Evolutionary conservation across 2,888 invertebrate genomes (phyloP), one percentile per base, ranked within the genome.

Genomic region (Ectobius pallidus): DNA sequence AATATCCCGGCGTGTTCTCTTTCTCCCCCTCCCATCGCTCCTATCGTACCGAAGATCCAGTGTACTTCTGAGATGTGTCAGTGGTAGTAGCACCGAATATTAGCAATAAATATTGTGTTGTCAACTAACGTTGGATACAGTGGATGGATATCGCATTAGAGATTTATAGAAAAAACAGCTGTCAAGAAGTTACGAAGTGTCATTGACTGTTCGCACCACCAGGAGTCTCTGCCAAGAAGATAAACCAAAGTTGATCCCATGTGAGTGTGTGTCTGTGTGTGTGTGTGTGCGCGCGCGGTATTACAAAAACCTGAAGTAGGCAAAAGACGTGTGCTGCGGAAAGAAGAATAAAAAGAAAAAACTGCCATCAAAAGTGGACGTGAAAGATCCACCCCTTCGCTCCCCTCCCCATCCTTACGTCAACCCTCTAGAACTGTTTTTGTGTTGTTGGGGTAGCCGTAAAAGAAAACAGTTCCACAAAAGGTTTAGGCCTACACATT

Each of bases 351-450:
- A 58, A 4, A 58, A 55, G 22, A 25, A 58, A 58, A 20, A 58
- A 58, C 58, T 46, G 46, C 27, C 65, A 44, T 27, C 65, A 65
- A 44, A 65, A 65, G 65, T 65, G 65, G 65, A 65, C 65, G 46
- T 30, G 18, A 27, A 65, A 42, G 65, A 65, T 32, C 22, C 58
- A 58, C 58, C 58, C 55, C 58, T 16, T 58, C 30, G 58, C 58
- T 30, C 58, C n/a, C 9, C 46, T n/a, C 58, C 58, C 58, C 27
- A 30, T 58, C 27, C 16, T 30, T 58, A 16, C 30, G n/a, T 58
- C 58, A 58, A 22, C 58, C 58, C 58, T 11, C 30, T 30, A 52
- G 14, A 32, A 30, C 30, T 16, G 30, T 58, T 58, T 58, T 58
- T 58, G 58, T 58, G 58, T 25, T 58, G 27, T 58, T 30, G 27